Evolutionary conservation across 1,140 invertebrate species (phyloP), one percentile per base, ranked within the genome.

Genomic region (Sitobion miscanthi): DNA sequence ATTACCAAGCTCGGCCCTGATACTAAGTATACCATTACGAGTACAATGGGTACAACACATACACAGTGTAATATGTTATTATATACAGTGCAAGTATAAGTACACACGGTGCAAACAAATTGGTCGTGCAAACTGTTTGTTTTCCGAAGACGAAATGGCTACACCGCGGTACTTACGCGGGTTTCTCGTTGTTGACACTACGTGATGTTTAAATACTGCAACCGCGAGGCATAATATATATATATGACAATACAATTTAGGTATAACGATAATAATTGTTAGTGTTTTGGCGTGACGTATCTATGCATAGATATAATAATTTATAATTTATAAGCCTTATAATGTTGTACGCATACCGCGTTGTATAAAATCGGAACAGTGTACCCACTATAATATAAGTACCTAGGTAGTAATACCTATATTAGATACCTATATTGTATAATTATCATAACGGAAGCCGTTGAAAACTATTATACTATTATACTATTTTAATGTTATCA

Each of bases 141-240:
- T 87, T 49, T 49, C 86, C 47, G 17, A 87, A 49, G 47, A 87
- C 47, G 30, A 87, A 87, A 87, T 49, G 30, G 38, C 86, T 87
- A 87, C 11, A n/a, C 30, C 47, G 5, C 30, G 30, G 30, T 87
- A 49, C 45, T 47, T 45, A 87, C 4, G 47, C 7, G 45, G 30
- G 83, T 45, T 85, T 45, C 23, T 42, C 38, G n/a, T 30, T 87
- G 47, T 87, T 87, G 86, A 87, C 86, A 87, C 86, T 49, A 83
- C 77, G 77, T 38, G 77, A 83, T 83, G 77, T 83, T 83, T 83
- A 83, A 83, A 83, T 38, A 38, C 77, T 35, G 6, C 21, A 83
- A 83, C 30, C 83, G 14, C 21, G 38, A 42, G 38, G 38, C 83
- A 11, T 42, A 42, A 42, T 42, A 42, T n/a, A 77, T 69, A 69